These are phyloP conservation scores for Drosophila athabasca DNA, from an alignment of 1,140 invertebrate genomes.

Conservation along the genomic window DNA sequence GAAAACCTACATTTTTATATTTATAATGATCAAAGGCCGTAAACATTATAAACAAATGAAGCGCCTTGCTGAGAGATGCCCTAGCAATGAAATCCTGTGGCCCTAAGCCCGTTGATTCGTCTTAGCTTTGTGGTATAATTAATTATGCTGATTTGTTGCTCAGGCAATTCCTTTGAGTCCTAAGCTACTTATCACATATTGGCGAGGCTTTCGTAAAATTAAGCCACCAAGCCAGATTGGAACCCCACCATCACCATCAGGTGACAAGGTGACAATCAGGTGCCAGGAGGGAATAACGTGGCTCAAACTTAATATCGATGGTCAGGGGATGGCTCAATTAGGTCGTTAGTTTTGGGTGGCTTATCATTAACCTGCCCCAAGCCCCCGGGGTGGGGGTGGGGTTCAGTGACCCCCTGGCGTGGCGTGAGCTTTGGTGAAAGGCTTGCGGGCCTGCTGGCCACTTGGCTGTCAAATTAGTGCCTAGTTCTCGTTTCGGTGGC, in stretches of 20 bases:
- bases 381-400: neutral
- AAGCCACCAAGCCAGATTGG: neutral
- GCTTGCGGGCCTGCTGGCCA: constrained; percentile 52
- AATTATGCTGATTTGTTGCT: no score
- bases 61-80: no score
- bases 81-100: no score
- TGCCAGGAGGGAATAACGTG: constrained; percentile 17
- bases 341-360: constrained; percentile 45
- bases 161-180: no score
- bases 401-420: constrained; percentile 38
- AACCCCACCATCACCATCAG: neutral
- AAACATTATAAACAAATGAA: no score
- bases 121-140: no score
- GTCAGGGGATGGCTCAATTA: constrained; percentile 64
- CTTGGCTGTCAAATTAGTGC: constrained; percentile 78
- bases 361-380: neutral
- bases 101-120: no score
- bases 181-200: constrained; percentile 9
- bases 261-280: no score
- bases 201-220: neutral
- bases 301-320: constrained; percentile 28
- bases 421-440: constrained; percentile 4
- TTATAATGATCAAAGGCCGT: no score
- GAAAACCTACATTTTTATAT: no score
- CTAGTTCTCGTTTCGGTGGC: constrained; percentile 48